Conservation (phyloP, 2,113 vertebrate genomes). For the Trematomus loennbergii region DNA sequence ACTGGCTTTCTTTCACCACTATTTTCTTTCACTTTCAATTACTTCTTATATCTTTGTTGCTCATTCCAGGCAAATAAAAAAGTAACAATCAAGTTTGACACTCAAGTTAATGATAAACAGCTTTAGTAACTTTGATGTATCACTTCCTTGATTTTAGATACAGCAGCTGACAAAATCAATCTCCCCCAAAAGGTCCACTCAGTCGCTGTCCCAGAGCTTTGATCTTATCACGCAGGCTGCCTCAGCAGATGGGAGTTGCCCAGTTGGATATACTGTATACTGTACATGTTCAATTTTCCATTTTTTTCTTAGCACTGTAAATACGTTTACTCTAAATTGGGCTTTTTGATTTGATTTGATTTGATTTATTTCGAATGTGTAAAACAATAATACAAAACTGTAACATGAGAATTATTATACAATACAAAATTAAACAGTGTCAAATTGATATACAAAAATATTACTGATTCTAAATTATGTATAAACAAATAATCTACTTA, state of each 20-base stretch:
- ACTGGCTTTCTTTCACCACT: neutral
- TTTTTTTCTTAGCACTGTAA: neutral
- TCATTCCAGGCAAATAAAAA: conserved; percentile 19
- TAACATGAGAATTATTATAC: too few species aligned
- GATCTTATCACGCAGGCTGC: neutral
- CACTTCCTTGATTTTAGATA: neutral
- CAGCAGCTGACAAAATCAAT: conserved; percentile 1
- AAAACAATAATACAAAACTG: too few species aligned
- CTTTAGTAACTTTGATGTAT: conserved; percentile 10
- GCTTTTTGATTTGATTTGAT: neutral
- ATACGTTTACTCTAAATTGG: neutral
- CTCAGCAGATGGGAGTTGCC: neutral
- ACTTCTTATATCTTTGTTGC: conserved; percentile 10
- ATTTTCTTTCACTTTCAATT: neutral
- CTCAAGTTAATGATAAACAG: conserved; percentile 6
- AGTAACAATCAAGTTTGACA: neutral
- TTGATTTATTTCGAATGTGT: neutral
- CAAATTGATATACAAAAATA: too few species aligned
- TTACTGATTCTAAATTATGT: too few species aligned
- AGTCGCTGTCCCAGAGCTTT: neutral
- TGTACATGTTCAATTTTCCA: neutral
- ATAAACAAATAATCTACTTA: too few species aligned
- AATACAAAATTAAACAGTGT: too few species aligned
- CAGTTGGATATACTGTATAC: neutral
- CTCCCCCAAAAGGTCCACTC: neutral